Base-by-base conservation (phyloP, 2,888 invertebrate species). In the Lysandra coridon region DNA sequence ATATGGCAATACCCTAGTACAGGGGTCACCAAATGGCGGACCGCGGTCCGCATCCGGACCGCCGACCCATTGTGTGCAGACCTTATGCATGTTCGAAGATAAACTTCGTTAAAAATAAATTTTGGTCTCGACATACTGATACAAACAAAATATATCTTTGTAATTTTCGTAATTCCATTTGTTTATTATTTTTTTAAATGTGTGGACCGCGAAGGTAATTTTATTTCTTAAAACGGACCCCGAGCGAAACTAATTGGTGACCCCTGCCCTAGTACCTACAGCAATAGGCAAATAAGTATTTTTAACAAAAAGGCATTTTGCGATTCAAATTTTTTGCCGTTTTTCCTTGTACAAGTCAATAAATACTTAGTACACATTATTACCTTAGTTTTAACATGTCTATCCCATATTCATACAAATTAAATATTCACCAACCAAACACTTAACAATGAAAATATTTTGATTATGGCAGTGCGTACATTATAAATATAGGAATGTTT, bases 401-500 rank as follows among this genome's bases (percentile, higher is more conserved):
- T 30, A 23, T 49, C 23, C 17, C 33, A 30, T 76, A 76, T 57
- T 75, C 49, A 49, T 75, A 75, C 33, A 49, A 76, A 57, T 33
- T 33, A 76, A 57, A 76, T 33, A 57, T 57, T 49, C 75, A 53
- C 33, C 49, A 53, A 76, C 17, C 49, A 75, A 49, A 75, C 53
- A 33, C 53, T 76, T 76, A 76, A 76, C 76, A 53, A 57, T 57
- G 76, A 75, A 4, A 75, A 17, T 30, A 76, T 76, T 53, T 33
- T 76, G 57, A 76, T 33, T 76, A 76, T 76, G 76, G 76, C 76
- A 76, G 76, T 76, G 76, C 57, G 6, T 17, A 23, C 23, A 33
- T 53, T 57, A 49, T 49, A 75, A 17, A 76, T 33, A 76, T 76
- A 76, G 76, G 76, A 76, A 76, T 76, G 76, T 76, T 76, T 12